Evolutionary conservation across 2,888 invertebrate genomes (phyloP).

Genomic region (Lymantria dispar): DNA sequence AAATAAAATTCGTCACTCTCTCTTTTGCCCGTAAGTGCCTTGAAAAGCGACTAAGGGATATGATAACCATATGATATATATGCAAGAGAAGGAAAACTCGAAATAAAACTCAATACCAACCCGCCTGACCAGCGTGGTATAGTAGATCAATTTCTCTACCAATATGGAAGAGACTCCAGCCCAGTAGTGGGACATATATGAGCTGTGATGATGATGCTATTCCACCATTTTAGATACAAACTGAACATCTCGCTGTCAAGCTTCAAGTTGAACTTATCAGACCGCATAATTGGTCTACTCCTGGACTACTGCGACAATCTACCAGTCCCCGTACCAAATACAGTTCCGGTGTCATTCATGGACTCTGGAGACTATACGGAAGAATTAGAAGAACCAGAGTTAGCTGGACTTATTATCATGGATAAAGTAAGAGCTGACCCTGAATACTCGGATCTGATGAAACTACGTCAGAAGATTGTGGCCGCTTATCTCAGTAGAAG

Average conservation of each 20-base stretch:
- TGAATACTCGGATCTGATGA: constrained; percentile 62
- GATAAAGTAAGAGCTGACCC: constrained; percentile 66
- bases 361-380: constrained; percentile 70
- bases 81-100: neutral
- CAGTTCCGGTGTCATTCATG: constrained; percentile 71
- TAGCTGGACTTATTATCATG: constrained; percentile 44
- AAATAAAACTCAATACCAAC: neutral
- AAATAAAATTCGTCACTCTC: too few relatives aligned
- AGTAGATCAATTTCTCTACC: too few relatives aligned
- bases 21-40: too few relatives aligned
- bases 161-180: too few relatives aligned
- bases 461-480: constrained; percentile 68
- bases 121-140: too few relatives aligned
- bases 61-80: too few relatives aligned
- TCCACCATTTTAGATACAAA: constrained; percentile 83
- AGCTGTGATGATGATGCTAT: neutral
- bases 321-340: constrained; percentile 70
- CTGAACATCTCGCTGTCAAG: constrained; percentile 87
- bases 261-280: constrained; percentile 89
- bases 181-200: too few relatives aligned
- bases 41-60: too few relatives aligned
- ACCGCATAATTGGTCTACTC: constrained; percentile 85
- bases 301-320: constrained; percentile 83
- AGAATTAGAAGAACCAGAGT: constrained; percentile 54
- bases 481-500: constrained; percentile 67